Evolutionary conservation across 2,113 vertebrate genomes (phyloP), one percentile per base, ranked within the genome.

Genomic region (Zootoca vivipara): DNA sequence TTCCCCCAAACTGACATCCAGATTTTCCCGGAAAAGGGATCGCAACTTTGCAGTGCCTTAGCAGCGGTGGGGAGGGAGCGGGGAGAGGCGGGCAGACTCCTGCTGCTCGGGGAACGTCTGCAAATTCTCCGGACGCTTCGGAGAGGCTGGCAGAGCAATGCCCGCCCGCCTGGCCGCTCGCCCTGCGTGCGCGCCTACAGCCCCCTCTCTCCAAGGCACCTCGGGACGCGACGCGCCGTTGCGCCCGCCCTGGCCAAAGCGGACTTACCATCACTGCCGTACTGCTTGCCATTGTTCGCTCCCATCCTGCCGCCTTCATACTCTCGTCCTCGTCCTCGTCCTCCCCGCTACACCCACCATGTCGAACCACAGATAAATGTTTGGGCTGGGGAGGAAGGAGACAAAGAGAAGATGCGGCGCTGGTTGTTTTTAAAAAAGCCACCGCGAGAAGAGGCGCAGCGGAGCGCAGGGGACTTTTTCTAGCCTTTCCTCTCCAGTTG

Each of bases 281-380:
- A 98, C 96, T 97, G 98, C 96, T 99, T 99, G 96, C 98, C 98
- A 98, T 99, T 98, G 98, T 99, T 98, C 93, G 98, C 98, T 93
- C 99, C 99, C 99, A 99, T 99, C 96, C 97, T 97, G 98, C 93
- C 95, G 97, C 94, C 97, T 96, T 98, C 98, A 99, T 98, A 97
- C 97, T 98, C 97, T 97, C 82, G 95, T 92, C 93, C 96, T 95
- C 90, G 82, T 84, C 89, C 87, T 74, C 91, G 82, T 87, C 89
- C 88, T 78, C 74, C 92, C 90, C 88, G 93, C 87, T 15, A 92
- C 91, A 90, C 90, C 87, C 94, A 94, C 91, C 96, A 96, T 96
- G 75, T 90, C 94, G 90, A 20, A 87, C 93, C 84, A 83, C 94
- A 86, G 89, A 24, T 79, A 40, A 88, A 87, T 86, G 86, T 87